Evolutionary conservation across 2,888 invertebrate genomes (phyloP).

Genomic region (Neoascia interrupta): DNA sequence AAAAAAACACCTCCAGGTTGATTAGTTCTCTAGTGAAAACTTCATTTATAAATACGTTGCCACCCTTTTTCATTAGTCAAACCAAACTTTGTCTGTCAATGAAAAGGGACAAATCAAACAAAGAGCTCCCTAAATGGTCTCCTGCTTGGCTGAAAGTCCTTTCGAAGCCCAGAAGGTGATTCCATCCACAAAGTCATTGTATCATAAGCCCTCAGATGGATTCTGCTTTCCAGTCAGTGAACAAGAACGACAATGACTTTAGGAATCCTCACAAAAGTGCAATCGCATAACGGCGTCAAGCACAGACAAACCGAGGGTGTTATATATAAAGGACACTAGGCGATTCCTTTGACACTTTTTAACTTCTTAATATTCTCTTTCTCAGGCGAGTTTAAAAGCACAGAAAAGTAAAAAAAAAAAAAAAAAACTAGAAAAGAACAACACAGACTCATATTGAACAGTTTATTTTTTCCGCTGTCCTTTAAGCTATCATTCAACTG

Average conservation of each 20-base stretch:
- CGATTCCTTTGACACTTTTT: conserved; percentile 37
- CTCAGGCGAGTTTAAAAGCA: no score
- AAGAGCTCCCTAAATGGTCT: conserved; percentile 29
- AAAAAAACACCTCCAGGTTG: conserved; percentile 42
- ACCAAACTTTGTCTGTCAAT: not conserved
- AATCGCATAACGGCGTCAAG: not conserved
- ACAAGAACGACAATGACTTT: conserved; percentile 55
- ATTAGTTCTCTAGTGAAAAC: conserved; percentile 47
- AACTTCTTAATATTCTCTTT: conserved; percentile 6
- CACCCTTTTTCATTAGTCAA: conserved; percentile 13
- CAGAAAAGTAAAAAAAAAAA: no score
- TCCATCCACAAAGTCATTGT: conserved; percentile 38
- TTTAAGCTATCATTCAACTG: not conserved
- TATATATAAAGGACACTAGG: conserved; percentile 9
- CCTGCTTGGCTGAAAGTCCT: conserved; percentile 10
- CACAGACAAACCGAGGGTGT: not conserved
- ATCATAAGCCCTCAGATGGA: conserved; percentile 43
- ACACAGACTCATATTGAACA: not conserved
- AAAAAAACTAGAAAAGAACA: conserved; percentile 12
- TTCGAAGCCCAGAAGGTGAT: conserved; percentile 9
- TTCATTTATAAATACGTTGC: not conserved
- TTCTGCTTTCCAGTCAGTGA: conserved; percentile 35
- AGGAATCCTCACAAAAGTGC: conserved; percentile 22
- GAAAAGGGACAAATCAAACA: conserved; percentile 46
- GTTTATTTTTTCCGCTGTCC: no score